Conservation (phyloP, 2,113 vertebrate genomes). For the Pelmatolapia mariae region DNA sequence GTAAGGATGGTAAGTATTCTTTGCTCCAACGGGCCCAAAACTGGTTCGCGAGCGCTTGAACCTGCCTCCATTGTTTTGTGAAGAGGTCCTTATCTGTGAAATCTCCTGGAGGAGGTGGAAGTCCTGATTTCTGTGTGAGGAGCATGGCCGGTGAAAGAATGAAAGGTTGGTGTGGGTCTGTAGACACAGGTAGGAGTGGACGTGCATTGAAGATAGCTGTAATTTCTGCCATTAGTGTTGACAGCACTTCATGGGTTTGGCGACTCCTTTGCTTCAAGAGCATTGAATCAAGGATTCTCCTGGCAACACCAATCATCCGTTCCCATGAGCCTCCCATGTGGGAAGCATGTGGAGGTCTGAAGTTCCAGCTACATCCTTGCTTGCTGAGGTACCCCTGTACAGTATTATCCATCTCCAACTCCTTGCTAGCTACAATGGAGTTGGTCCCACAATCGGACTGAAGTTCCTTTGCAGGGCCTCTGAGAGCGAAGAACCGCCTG, state of each 20-base stretch:
- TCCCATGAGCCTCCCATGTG: neutral
- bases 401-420: neutral
- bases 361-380: neutral
- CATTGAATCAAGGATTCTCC: neutral
- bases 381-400: neutral
- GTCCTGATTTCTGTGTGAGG: neutral
- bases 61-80: too few relatives aligned
- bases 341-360: neutral
- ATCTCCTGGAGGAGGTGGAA: too few relatives aligned
- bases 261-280: neutral
- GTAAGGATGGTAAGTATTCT: too few relatives aligned
- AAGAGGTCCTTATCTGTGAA: too few relatives aligned
- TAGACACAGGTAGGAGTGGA: too few relatives aligned
- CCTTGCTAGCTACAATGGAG: neutral
- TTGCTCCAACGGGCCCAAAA: too few relatives aligned
- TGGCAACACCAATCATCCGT: neutral
- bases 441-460: neutral
- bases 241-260: neutral
- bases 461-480: neutral
- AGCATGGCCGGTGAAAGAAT: neutral
- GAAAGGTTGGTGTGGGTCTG: neutral
- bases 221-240: neutral
- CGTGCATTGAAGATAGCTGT: neutral
- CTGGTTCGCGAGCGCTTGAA: too few relatives aligned
- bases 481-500: neutral